Base-by-base conservation (phyloP, 2,113 vertebrate species). In the Prolemur simus region DNA sequence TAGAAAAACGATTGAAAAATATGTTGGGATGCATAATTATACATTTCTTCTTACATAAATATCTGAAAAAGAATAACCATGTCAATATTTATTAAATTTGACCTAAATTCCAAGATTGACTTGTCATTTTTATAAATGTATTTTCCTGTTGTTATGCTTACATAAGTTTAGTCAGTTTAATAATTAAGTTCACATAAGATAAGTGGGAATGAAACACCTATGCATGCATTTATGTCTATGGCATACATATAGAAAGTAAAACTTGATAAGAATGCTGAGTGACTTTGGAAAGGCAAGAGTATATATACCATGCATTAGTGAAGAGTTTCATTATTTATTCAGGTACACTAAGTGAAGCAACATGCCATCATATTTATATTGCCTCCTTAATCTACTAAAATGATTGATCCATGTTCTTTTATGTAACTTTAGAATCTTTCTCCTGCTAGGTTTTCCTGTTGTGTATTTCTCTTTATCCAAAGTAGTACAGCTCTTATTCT, bases 401-500 rank as follows among this genome's bases (percentile, higher is more conserved):
- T 98, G 97, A 98, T 99, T 98, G 98, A 98, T 99, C 98, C 89
- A 47, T 98, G 98, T 98, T 99, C 98, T 97, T 96, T 98, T 98
- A 97, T 98, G 98, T 99, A 99, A 99, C 98, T 97, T 95, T 98
- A 99, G 98, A 98, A 98, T 98, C 97, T 99, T 98, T 99, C 97
- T 98, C 98, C 97, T 98, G 98, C 98, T 99, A 99, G 99, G 98
- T 98, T 98, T 98, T 98, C 98, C 98, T 98, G 98, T 98, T 98
- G 97, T 98, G 97, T 99, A 97, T 99, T 98, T 98, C 98, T 99
- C 98, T 99, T 99, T 99, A 98, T 98, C 98, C 99, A 96, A 98
- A 98, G 96, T 98, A 99, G 99, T 99, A 98, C 99, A 99, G 97
- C 99, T 98, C 99, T 98, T 98, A 98, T 99, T 99, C 98, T 99